These are phyloP conservation scores for Mobula birostris DNA, from an alignment of 2,113 vertebrate species.

Conservation along the genomic window DNA sequence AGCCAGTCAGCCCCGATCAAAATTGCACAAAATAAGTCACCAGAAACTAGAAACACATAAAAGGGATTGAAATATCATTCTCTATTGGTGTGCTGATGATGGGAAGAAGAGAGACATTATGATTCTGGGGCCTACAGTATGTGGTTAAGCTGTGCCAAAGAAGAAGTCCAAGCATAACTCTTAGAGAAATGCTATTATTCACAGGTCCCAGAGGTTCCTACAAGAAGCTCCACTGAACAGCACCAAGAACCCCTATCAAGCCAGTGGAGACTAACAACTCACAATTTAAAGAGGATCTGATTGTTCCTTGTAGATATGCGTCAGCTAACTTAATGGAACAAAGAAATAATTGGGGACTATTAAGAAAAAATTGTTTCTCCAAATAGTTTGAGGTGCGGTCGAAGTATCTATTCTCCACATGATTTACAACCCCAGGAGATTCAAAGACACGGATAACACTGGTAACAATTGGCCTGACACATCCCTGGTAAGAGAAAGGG, in stretches of 20 bases:
- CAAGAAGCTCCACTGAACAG: background rate
- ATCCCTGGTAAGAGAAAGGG: background rate
- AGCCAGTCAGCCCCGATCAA: no score
- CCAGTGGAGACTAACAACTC: background rate
- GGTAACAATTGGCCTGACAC: background rate
- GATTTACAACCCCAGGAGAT: background rate
- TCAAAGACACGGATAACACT: background rate
- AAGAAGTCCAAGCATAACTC: background rate
- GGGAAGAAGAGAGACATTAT: background rate
- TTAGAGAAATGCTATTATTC: background rate
- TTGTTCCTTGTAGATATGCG: background rate
- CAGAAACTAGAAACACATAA: background rate
- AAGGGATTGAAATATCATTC: background rate
- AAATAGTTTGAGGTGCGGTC: background rate
- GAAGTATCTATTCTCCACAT: background rate
- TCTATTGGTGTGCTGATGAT: background rate
- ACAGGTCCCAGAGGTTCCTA: background rate
- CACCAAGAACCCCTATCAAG: background rate
- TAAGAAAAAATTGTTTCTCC: slow-evolving; percentile 4
- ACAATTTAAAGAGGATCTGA: background rate
- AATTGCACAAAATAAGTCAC: no score
- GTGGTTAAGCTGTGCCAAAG: background rate
- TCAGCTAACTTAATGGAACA: background rate
- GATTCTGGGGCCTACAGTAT: background rate
- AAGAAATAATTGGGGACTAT: slow-evolving; percentile 3